Conservation (phyloP, 1,140 invertebrate genomes). For the Drosophila bocqueti region DNA sequence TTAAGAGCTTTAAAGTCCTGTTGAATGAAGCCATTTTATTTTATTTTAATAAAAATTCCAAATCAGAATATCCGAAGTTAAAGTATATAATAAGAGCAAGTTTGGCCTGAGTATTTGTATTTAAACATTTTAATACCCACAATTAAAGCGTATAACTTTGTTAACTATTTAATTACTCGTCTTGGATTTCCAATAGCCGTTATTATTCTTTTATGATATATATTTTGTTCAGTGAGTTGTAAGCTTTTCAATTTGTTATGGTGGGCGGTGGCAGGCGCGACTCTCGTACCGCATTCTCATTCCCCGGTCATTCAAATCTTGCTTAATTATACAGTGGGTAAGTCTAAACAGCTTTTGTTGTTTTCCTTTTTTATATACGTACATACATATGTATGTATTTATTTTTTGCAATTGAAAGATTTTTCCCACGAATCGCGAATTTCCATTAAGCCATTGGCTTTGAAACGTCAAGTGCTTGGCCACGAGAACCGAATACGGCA, state of each 20-base stretch:
- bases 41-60: not conserved
- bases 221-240: constrained; percentile 5
- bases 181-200: not conserved
- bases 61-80: too few relatives aligned
- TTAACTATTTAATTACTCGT: not conserved
- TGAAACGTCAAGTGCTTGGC: constrained; percentile 74
- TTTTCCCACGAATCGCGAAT: constrained; percentile 73
- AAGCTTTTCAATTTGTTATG: constrained; percentile 30
- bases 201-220: constrained; percentile 1
- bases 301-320: constrained; percentile 43
- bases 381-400: not conserved
- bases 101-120: too few relatives aligned
- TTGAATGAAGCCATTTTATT: not conserved
- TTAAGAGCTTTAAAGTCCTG: not conserved
- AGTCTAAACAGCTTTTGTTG: constrained; percentile 48
- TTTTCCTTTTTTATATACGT: constrained; percentile 8
- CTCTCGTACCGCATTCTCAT: constrained; percentile 28
- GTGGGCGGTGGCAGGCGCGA: constrained; percentile 38
- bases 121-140: not conserved
- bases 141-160: not conserved
- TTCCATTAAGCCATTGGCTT: constrained; percentile 77
- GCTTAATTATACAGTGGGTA: constrained; percentile 66
- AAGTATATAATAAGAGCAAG: too few relatives aligned
- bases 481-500: constrained; percentile 60
- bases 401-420: constrained; percentile 63